Base-by-base conservation (phyloP, 1,140 invertebrate species). In the Orussus abietinus region DNA sequence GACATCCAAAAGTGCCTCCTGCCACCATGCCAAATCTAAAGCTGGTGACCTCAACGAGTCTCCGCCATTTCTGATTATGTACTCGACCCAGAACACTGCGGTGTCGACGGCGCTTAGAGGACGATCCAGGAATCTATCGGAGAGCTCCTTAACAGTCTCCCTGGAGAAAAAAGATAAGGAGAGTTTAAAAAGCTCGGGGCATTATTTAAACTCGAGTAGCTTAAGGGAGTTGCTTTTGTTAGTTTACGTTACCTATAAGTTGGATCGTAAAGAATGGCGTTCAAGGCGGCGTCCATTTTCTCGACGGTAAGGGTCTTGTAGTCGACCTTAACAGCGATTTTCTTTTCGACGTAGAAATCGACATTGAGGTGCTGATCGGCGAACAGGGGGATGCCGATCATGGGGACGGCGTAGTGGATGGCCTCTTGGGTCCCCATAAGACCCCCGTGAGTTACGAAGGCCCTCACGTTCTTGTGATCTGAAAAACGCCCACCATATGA, bases 391-490 rank as follows among this genome's bases (percentile, higher is more conserved):
- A 88, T 80, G 11, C 80, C 77, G 4, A 91, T 66, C 25, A 86
- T 75, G 0, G 88, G 86, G 4, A 89, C 82, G 5, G 79, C 85
- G 50, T 78, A 84, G 51, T 85, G 79, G 32, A 86, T 75, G 5
- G 85, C 79, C 63, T 91, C 88, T 25, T 81, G 83, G 1, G 79
- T 80, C 11, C 87, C 81, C 55, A 86, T 76, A 20, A 86, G 76
- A 0, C 86, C 88, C 13, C 80, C 83, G 50, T 91, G 87, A 0
- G 83, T 81, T 42, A 88, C 77, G 43, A 88, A 89, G 0, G 77
- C 78, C 40, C 75, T 74, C 10, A 64, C 17, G 15, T 69, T 69
- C 12, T 47, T 55, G 32, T 70, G 67, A 9, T 69, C 68, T 71
- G 34, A 4, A 38, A 45, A 36, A n/a, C n/a, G n/a, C n/a, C n/a